These are phyloP conservation scores for Ptyas mucosa DNA, from an alignment of 2,113 vertebrate genomes.

Conservation along the genomic window DNA sequence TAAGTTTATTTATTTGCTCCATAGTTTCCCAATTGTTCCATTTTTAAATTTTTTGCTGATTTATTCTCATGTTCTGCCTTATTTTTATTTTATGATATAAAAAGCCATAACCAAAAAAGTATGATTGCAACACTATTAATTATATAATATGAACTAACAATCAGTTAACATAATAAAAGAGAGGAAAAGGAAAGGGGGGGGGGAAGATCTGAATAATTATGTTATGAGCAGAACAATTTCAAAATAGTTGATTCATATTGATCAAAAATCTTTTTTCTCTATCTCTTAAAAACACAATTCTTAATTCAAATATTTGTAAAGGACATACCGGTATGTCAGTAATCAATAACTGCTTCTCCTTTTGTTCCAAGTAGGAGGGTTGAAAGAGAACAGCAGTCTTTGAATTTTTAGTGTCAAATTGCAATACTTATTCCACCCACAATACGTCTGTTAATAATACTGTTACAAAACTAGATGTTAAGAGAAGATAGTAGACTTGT, in stretches of 20 bases:
- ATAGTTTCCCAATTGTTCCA: neutral
- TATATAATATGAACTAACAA: neutral
- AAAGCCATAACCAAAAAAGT: neutral
- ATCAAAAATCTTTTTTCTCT: neutral
- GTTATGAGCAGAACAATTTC: neutral
- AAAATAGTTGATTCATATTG: neutral
- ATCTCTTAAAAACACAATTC: neutral
- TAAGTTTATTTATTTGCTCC: neutral
- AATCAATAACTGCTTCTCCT: neutral
- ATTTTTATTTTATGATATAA: neutral
- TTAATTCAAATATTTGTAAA: neutral
- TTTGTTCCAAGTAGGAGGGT: neutral
- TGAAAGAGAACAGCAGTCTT: neutral
- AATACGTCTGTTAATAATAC: neutral
- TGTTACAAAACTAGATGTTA: neutral
- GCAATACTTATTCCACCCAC: neutral
- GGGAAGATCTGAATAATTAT: neutral
- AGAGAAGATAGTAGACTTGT: neutral
- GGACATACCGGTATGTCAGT: neutral
- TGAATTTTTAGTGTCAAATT: neutral
- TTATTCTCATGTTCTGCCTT: neutral
- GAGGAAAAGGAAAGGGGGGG: neutral
- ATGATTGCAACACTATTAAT: neutral
- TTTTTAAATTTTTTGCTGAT: neutral
- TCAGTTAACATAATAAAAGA: neutral